A percentile compares a stretch with the other conserved stretches of the same genome.
Conservation (phyloP, 1,140 invertebrate species). For the Odontomachus brunneus region DNA sequence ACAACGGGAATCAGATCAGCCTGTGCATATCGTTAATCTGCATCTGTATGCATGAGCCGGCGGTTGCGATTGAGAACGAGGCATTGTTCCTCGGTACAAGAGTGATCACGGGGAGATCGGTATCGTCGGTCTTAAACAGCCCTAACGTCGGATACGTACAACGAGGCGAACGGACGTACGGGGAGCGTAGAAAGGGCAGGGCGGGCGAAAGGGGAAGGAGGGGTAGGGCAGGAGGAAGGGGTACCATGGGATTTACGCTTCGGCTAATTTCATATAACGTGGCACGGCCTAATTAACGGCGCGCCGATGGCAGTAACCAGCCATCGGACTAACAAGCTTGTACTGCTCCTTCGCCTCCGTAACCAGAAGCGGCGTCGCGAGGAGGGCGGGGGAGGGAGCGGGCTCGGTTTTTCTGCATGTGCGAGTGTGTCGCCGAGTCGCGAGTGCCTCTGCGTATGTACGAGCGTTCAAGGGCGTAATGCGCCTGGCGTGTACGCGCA, state of each 20-base stretch:
- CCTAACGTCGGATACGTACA: slow-evolving; percentile 8
- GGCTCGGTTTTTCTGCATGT: not conserved
- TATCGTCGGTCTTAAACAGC: slow-evolving; percentile 57
- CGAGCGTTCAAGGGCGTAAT: slow-evolving; percentile 48
- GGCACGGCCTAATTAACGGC: slow-evolving; percentile 64
- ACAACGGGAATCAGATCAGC: slow-evolving; percentile 31
- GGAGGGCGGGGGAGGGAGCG: not conserved
- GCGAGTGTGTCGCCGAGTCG: not conserved
- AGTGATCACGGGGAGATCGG: slow-evolving; percentile 60
- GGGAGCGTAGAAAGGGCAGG: not conserved
- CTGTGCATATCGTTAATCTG: slow-evolving; percentile 43
- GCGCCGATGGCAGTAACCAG: slow-evolving; percentile 8
- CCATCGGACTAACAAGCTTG: slow-evolving; percentile 48
- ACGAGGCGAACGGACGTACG: not conserved
- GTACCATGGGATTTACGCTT: slow-evolving; percentile 62
- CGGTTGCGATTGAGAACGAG: slow-evolving; percentile 56
- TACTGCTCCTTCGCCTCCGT: slow-evolving; percentile 12
- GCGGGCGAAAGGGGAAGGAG: not conserved
- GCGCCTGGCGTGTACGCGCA: not conserved
- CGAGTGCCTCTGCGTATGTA: not conserved
- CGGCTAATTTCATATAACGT: slow-evolving; percentile 63
- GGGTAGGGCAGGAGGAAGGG: not conserved
- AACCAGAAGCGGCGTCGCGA: slow-evolving; percentile 30
- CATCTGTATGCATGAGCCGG: slow-evolving; percentile 15
- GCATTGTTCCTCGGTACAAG: slow-evolving; percentile 64